Evolutionary conservation across 2,797 vertebrate genomes (phyloP), one percentile per base, ranked within the genome.

Genomic region (Cercopithecus hamlyni): DNA sequence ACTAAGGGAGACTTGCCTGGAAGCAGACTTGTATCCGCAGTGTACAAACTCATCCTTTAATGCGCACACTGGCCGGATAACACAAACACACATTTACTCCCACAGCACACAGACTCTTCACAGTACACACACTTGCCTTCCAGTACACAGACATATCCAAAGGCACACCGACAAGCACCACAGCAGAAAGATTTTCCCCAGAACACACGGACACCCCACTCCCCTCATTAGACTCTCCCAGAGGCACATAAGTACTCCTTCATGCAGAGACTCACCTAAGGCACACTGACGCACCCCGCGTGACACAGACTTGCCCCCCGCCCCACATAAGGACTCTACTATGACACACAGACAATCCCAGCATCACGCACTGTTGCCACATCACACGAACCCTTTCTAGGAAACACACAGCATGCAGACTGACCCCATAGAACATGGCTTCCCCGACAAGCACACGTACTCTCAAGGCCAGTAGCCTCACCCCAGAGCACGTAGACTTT

Each of bases 1-100:
- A 91, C 82, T 92, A 92, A 92, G 88, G 73, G 72, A 88, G 12
- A 73, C 55, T 85, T 96, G 12, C 85, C 90, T 88, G 82, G 77
- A 96, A 90, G 82, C 30, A 90, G 75, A 94, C 14, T 91, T 79
- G 48, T 4, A 7, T 67, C 57, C 17, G 22, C 33, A 67, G 1
- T 52, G 11, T 92, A 45, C 41, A 92, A 75, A 41, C 41, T 88
- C 43, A 82, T 27, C 36, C 13, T 64, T 43, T 92, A 33, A 61
- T 86, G 48, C 30, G 57, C 17, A 27, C 48, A 30, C 2, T 64
- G 48, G 17, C 19, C 85, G 92, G 76, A 45, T 36, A 43, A 45
- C 26, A 79, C 30, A 61, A 61, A 50, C 45, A 70, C 2, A 9
- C 30, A 83, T 41, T 93, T 50, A 48, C 3, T n/a, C 57, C n/a